Percentiles rank a stretch among this genome's conserved stretches.
These are phyloP conservation scores for Manis javanica DNA, from an alignment of 2,797 vertebrate species.

Conservation along the genomic window DNA sequence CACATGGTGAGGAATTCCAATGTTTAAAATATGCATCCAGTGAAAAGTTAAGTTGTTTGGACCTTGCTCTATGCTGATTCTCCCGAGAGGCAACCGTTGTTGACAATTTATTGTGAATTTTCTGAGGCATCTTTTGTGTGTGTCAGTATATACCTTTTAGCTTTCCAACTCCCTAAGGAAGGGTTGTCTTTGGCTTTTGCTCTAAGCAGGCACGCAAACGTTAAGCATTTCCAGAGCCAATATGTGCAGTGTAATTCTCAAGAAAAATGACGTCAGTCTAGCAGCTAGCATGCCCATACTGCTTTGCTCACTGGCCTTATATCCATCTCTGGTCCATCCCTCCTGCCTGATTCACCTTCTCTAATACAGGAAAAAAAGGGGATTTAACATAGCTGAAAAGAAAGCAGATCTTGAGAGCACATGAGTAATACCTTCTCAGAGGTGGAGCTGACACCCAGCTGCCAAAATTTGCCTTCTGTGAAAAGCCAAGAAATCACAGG, in stretches of 20 bases:
- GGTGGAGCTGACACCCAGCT: neutral
- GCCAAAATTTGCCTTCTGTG: slow-evolving; percentile 28
- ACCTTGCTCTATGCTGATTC: neutral
- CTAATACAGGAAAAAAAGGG: neutral
- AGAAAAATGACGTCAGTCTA: neutral
- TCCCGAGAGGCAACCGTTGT: neutral
- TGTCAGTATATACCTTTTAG: neutral
- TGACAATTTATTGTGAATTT: neutral
- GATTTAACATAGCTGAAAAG: neutral
- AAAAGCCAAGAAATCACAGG: neutral
- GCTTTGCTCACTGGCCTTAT: neutral
- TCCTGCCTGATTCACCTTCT: neutral
- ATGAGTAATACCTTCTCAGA: neutral
- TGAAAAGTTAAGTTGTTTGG: neutral
- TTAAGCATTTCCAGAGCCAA: neutral
- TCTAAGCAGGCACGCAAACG: neutral
- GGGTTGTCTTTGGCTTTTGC: neutral
- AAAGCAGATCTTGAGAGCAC: neutral
- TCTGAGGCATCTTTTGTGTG: neutral
- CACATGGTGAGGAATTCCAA: neutral
- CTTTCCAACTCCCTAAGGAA: neutral
- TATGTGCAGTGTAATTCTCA: neutral
- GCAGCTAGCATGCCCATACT: neutral
- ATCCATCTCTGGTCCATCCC: neutral
- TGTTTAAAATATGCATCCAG: neutral